These are phyloP conservation scores for Poeciliopsis retropinna DNA, from an alignment of 2,113 vertebrate species.

Conservation along the genomic window DNA sequence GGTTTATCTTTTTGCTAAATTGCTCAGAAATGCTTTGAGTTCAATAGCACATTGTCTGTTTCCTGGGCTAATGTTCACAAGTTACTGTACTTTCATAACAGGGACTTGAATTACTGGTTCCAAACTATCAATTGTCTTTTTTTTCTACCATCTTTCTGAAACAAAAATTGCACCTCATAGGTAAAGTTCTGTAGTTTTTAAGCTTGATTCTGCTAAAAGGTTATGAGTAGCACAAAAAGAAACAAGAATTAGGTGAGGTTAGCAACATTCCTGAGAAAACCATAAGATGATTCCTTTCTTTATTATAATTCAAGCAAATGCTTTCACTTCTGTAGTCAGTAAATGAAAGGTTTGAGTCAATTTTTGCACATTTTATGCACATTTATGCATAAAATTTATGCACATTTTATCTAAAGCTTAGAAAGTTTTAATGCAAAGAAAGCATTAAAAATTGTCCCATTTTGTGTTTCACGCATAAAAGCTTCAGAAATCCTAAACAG, in stretches of 20 bases:
- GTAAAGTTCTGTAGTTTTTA: not conserved
- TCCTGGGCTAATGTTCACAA: constrained; percentile 13
- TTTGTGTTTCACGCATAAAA: not conserved
- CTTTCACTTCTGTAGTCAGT: not conserved
- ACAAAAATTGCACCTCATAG: not conserved
- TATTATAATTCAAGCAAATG: not conserved
- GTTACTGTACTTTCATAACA: constrained; percentile 3
- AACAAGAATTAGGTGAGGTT: not conserved
- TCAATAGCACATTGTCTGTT: constrained; percentile 19
- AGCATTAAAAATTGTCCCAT: not conserved
- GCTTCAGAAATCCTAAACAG: not conserved
- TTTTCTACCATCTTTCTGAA: constrained; percentile 6
- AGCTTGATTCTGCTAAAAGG: not conserved
- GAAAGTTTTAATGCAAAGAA: not conserved
- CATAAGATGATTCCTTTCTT: not conserved
- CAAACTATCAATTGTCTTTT: constrained; percentile 3
- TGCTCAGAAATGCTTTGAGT: constrained; percentile 21
- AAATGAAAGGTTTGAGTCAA: not conserved
- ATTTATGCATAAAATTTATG: too few species aligned
- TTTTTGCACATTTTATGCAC: not conserved
- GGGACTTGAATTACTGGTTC: constrained; percentile 12
- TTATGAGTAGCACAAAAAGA: not conserved
- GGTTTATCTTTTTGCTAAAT: constrained; percentile 34
- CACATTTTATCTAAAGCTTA: not conserved
- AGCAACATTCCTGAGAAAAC: not conserved